Base-by-base conservation (phyloP, 2,888 invertebrate species). In the Alsophila aescularia region DNA sequence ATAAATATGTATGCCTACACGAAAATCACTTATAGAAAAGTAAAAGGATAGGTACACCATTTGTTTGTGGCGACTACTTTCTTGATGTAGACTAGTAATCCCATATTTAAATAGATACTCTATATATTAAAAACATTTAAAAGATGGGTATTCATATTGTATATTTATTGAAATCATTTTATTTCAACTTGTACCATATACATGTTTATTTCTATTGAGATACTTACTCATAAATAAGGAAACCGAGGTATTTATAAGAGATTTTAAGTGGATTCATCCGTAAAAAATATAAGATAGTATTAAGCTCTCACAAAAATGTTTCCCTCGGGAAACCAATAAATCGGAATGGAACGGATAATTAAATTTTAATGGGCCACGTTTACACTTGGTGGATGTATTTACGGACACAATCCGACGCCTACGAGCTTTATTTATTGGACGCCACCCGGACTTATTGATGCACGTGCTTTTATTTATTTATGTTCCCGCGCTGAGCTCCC, bases 261-360 rank as follows among this genome's bases (percentile, higher is more conserved):
- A 2, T 48, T 48, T 54, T 43, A 54, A 34, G 32, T 35, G 44
- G 18, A 40, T 31, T 40, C 16, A 37, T 34, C 24, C 29, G 27
- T 35, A 45, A 50, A 32, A 56, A 55, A 55, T 36, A 50, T 45
- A 44, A 37, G 32, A 50, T 32, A 52, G 35, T 43, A 49, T 52
- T 49, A 52, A 55, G 47, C 45, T 44, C 49, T 53, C 40, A 32
- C 31, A 52, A 67, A 67, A 72, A 70, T 66, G 64, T 66, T 76
- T 75, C 73, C 73, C 72, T 68, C 67, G 71, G 72, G 76, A 75
- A 83, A 83, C 81, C 79, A 84, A 86, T 86, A 84, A 85, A 85
- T 82, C 71, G 72, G 66, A 79, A 73, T 71, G 75, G 67, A 77
- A 77, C 69, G 72, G 73, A 77, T 81, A 81, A 83, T 85, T 86